Evolutionary conservation across 2,888 invertebrate genomes (phyloP), one percentile per base, ranked within the genome.

Genomic region (Pemphredon lugubris): DNA sequence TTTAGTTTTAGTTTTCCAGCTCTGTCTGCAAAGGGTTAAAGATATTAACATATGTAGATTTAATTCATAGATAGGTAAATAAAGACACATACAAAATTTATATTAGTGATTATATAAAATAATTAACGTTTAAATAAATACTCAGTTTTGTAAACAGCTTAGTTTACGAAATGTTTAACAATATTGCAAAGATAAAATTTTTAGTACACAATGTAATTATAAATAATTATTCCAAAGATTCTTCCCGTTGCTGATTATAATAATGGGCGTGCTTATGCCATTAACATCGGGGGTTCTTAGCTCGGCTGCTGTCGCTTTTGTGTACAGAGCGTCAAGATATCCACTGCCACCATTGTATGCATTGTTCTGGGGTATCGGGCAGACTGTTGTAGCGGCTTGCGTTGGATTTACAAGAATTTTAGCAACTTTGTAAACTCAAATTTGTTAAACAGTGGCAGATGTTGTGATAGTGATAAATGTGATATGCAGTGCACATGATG

Each of bases 281-380:
- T 92, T 96, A 73, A 95, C 96, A 71, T 96, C 96, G 37, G 97
- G 98, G 67, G 94, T 95, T 58, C 93, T 96, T 34, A 95, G 95
- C 90, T 97, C 97, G 91, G 98, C 97, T 34, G 96, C 96, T 11
- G 95, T 98, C 73, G 97, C 98, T 57, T 97, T 97, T 87, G 97
- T 98, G 75, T 98, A 98, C 91, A 93, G 96, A 84, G 96, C 97
- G 73, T 96, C 97, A 55, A 95, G 94, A 89, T 92, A 96, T 88
- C 94, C 94, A 84, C 97, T 98, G 97, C 94, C 95, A 69, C 96
- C 97, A 40, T 93, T 97, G 68, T 96, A 97, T 90, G 97, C 98
- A 57, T 93, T 98, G 91, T 93, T 98, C 80, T 98, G 97, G 96
- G 98, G 98, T 61, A 94, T 97, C 55, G 98, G 97, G 74, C 98